These are phyloP conservation scores for Pseudomyrmex concolor DNA, from an alignment of 1,140 invertebrate species.

Conservation along the genomic window DNA sequence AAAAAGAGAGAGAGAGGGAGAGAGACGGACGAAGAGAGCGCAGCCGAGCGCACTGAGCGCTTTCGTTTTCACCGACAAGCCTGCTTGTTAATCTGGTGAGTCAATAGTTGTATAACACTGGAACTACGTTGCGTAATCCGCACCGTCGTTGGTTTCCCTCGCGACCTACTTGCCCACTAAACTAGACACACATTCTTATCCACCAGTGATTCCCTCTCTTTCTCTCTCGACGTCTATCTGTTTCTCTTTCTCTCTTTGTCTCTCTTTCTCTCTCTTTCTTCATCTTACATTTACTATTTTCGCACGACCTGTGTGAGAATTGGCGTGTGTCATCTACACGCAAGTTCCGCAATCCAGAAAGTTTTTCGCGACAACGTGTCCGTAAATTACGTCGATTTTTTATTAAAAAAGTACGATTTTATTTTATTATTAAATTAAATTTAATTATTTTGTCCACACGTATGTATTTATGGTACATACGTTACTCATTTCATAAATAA, in stretches of 20 bases:
- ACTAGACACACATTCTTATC: slow-evolving; percentile 87
- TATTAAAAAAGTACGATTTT: background rate
- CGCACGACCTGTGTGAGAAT: background rate
- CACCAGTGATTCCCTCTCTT: slow-evolving; percentile 72
- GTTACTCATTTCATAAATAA: no score
- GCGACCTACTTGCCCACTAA: slow-evolving; percentile 87
- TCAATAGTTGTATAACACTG: slow-evolving; percentile 86
- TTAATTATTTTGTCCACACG: no score
- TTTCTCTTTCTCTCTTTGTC: slow-evolving; percentile 63
- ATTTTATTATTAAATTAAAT: no score
- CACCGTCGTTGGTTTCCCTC: slow-evolving; percentile 80
- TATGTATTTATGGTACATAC: no score
- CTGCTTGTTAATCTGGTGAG: slow-evolving; percentile 85
- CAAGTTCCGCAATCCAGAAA: background rate
- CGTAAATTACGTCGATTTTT: background rate
- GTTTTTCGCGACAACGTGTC: background rate
- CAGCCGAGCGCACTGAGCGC: slow-evolving; percentile 71
- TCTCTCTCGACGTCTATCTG: slow-evolving; percentile 47
- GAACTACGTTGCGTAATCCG: slow-evolving; percentile 82
- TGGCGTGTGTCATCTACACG: background rate
- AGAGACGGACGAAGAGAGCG: slow-evolving; percentile 41
- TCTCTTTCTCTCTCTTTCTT: background rate
- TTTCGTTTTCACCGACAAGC: slow-evolving; percentile 85
- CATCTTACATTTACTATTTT: slow-evolving; percentile 17
- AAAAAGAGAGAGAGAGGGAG: slow-evolving; percentile 40